A percentile compares a stretch with the other conserved stretches of the same genome.
phyloP scores from a whole-genome alignment of 2,888 invertebrate genomes.

The Cryptus armator region DNA sequence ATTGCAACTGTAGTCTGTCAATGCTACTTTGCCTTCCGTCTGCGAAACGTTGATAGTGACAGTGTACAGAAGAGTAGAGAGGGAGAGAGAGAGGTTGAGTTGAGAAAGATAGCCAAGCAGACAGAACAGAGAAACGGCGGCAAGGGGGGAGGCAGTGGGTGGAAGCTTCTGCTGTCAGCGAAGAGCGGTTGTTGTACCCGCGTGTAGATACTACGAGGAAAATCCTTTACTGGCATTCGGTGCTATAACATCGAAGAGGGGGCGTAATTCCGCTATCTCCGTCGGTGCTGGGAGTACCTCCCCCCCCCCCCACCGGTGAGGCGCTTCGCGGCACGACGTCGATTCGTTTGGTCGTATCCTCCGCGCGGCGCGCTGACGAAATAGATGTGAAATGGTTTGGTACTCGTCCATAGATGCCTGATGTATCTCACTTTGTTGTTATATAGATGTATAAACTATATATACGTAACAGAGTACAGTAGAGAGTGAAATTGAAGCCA shows the following conservation, averaged over 20 bases:
- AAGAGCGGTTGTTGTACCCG: slow-evolving; percentile 72
- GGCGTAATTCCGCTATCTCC: slow-evolving; percentile 78
- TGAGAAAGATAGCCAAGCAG: slow-evolving; percentile 31
- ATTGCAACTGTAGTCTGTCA: no score
- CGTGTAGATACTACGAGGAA: slow-evolving; percentile 32
- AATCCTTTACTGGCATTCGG: slow-evolving; percentile 18
- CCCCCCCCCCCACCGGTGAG: slow-evolving; percentile 28
- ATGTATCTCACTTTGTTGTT: slow-evolving; percentile 34
- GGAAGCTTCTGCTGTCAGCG: slow-evolving; percentile 63
- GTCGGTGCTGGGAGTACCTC: slow-evolving; percentile 59
- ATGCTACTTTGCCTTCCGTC: no score
- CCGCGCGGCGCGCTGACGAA: slow-evolving; percentile 41
- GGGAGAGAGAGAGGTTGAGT: slow-evolving; percentile 13
- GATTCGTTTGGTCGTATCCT: slow-evolving; percentile 74
- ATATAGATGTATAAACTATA: slow-evolving; percentile 3
- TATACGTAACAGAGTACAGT: slow-evolving; percentile 3
- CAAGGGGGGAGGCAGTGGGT: slow-evolving; percentile 52
- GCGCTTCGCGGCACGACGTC: slow-evolving; percentile 41
- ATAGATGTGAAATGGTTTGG: slow-evolving; percentile 62
- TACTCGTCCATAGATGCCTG: slow-evolving; percentile 29
- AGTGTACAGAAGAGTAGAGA: background rate
- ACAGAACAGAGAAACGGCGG: slow-evolving; percentile 16
- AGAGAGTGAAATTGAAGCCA: background rate
- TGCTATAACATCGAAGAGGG: slow-evolving; percentile 7
- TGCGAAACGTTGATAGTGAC: background rate